Percentiles rank a stretch among this genome's conserved stretches.
Conservation (phyloP, 2,888 invertebrate species). For the Caenorhabditis virilis region DNA sequence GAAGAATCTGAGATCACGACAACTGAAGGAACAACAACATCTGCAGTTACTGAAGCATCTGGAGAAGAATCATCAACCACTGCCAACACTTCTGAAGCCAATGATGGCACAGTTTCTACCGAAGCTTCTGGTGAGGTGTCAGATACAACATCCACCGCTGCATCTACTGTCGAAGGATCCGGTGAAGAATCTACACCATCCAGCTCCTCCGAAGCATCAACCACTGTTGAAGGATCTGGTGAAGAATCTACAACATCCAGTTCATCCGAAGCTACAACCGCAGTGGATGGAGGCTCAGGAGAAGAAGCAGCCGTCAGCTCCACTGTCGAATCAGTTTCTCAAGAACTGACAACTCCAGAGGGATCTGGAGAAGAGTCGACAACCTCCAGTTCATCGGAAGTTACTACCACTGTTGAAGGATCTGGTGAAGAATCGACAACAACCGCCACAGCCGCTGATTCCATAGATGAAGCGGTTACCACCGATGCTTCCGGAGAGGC, state of each 20-base stretch:
- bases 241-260: constrained; percentile 11
- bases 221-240: constrained; percentile 7
- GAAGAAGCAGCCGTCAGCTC: not conserved
- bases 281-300: constrained; percentile 8
- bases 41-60: not conserved
- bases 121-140: constrained; percentile 4
- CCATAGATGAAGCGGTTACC: too few relatives aligned
- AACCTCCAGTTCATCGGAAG: not conserved
- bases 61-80: too few relatives aligned
- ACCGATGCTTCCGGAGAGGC: too few relatives aligned
- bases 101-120: too few relatives aligned
- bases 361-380: constrained; percentile 1
- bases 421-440: not conserved
- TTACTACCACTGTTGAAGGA: not conserved
- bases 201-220: not conserved
- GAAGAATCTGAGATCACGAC: constrained; percentile 4
- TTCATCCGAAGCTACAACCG: constrained; percentile 3
- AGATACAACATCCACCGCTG: too few relatives aligned
- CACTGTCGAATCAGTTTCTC: not conserved
- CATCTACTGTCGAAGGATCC: too few relatives aligned
- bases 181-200: constrained; percentile 5
- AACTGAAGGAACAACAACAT: not conserved
- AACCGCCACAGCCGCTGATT: too few relatives aligned
- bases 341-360: constrained; percentile 6
- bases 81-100: too few relatives aligned